Conservation (phyloP, 2,113 vertebrate species). For the Mastomys natalensis region DNA sequence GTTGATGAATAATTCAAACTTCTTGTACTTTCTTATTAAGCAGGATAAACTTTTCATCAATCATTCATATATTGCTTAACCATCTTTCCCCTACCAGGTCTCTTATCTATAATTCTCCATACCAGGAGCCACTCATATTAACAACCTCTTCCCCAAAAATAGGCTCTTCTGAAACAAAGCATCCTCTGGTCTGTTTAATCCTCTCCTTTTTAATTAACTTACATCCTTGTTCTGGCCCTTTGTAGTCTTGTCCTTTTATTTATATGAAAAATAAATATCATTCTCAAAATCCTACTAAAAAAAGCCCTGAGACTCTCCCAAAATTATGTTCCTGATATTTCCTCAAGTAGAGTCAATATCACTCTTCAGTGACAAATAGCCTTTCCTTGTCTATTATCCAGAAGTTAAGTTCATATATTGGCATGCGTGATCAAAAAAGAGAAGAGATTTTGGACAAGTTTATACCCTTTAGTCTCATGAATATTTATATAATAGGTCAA, state of each 20-base stretch:
- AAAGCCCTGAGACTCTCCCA: not conserved
- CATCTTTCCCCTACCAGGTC: not conserved
- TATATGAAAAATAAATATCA: not conserved
- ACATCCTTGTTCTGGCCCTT: not conserved
- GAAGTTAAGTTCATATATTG: not conserved
- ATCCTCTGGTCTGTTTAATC: not conserved
- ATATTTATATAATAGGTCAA: not conserved
- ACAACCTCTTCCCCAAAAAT: not conserved
- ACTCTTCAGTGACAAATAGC: not conserved
- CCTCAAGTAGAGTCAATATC: not conserved
- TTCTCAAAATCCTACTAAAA: no score
- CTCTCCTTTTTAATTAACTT: not conserved
- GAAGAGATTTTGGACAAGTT: not conserved
- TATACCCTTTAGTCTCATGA: not conserved
- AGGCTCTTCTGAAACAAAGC: not conserved
- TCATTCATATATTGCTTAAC: not conserved
- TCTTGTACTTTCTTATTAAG: not conserved
- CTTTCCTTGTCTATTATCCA: not conserved
- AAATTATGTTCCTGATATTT: not conserved
- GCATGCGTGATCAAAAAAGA: not conserved
- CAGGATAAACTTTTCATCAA: not conserved
- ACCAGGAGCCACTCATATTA: not conserved
- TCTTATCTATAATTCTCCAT: not conserved
- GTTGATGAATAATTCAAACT: not conserved
- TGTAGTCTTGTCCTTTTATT: not conserved